Conservation (phyloP, 2,113 vertebrate species). For the Sapayoa aenigma region DNA sequence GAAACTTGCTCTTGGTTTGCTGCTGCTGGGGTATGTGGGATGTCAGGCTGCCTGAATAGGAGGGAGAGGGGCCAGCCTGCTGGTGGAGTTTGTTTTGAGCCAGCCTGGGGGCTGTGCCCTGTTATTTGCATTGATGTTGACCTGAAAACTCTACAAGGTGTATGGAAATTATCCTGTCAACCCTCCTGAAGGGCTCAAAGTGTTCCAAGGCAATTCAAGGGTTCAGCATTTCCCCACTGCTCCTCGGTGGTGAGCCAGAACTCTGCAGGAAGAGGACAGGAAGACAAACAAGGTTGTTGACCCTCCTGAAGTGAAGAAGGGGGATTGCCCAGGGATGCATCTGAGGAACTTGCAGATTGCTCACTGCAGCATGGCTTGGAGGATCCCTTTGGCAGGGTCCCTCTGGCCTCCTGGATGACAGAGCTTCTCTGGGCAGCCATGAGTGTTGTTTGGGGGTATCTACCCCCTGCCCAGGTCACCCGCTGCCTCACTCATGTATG, state of each 20-base stretch:
- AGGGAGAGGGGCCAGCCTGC: background rate
- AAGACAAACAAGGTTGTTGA: background rate
- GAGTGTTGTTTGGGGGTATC: background rate
- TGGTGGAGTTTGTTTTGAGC: background rate
- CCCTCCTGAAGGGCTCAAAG: background rate
- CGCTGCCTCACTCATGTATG: fast-evolving
- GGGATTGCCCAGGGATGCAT: background rate
- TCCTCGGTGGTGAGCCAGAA: background rate
- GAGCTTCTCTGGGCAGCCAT: fast-evolving
- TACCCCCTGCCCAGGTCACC: fast-evolving
- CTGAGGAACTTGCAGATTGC: background rate
- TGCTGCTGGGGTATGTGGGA: background rate
- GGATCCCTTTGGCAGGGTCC: background rate
- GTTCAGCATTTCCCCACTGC: background rate
- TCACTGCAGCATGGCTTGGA: fast-evolving
- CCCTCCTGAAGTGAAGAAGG: background rate
- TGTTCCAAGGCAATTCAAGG: background rate
- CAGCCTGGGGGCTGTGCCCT: background rate
- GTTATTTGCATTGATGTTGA: background rate
- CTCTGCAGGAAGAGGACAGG: background rate
- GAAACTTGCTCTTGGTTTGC: background rate
- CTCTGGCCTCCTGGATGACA: background rate
- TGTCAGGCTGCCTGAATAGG: background rate
- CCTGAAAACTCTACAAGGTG: background rate
- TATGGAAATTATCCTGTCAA: fast-evolving